These are phyloP conservation scores for Melanerpes aurifrons DNA, from an alignment of 2,113 vertebrate genomes.

Conservation along the genomic window DNA sequence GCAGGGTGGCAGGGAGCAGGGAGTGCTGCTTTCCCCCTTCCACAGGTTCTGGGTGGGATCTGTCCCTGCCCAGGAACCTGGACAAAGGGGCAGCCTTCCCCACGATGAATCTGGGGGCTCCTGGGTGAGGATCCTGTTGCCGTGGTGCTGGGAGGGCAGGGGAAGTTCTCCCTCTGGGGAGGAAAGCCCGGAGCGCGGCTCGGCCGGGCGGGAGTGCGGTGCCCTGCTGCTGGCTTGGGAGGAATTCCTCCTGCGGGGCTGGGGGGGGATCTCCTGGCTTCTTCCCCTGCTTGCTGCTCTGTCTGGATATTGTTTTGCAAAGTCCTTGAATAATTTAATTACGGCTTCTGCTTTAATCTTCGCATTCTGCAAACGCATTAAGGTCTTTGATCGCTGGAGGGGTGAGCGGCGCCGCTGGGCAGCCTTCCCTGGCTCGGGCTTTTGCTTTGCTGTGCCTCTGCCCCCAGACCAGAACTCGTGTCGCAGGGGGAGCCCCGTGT, in stretches of 20 bases:
- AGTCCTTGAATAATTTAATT: neutral
- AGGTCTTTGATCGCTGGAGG: neutral
- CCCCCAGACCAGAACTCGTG: neutral
- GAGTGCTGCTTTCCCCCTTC: no score
- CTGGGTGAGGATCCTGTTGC: neutral
- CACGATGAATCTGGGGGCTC: fast-evolving
- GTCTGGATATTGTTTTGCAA: neutral
- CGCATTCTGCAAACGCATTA: neutral
- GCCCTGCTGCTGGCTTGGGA: neutral
- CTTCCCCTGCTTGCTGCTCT: neutral
- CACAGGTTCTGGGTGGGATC: neutral
- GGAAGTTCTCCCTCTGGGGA: neutral
- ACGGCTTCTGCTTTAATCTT: neutral
- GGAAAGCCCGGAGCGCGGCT: neutral
- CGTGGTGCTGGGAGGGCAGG: neutral
- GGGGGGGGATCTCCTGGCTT: neutral
- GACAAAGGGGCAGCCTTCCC: neutral
- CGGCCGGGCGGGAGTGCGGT: fast-evolving
- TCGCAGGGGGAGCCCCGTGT: neutral
- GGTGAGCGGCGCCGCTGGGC: neutral
- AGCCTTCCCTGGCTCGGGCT: neutral
- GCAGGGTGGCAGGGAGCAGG: neutral
- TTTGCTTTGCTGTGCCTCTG: conserved; percentile 13
- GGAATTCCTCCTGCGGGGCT: neutral
- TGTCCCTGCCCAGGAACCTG: no score